phyloP scores from a whole-genome alignment of 2,113 vertebrate species.

The Mustelus asterias region DNA sequence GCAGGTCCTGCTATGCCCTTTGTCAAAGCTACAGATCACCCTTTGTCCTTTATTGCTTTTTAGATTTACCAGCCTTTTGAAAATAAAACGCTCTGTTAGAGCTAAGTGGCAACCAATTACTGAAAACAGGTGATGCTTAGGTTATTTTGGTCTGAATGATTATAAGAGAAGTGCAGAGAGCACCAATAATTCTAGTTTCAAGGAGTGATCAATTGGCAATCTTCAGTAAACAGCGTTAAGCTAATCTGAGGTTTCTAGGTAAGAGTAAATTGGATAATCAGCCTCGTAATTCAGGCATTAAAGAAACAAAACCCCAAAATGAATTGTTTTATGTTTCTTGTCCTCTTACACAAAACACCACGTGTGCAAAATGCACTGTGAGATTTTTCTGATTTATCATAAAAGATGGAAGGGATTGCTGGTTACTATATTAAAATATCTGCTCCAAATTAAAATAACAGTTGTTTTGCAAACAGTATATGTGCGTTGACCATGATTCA shows the following conservation, averaged over 20 bases:
- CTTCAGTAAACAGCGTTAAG: background rate
- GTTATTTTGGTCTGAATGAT: background rate
- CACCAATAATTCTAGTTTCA: background rate
- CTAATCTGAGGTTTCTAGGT: background rate
- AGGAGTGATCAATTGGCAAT: background rate
- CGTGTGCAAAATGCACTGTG: background rate
- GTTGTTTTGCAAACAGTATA: background rate
- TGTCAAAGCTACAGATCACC: background rate
- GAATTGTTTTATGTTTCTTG: background rate
- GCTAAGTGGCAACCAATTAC: background rate
- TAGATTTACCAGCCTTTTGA: background rate
- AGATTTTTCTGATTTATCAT: background rate
- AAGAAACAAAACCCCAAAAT: background rate
- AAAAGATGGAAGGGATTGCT: background rate
- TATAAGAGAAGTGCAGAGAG: background rate
- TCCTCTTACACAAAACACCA: too few relatives aligned
- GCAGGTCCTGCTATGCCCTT: background rate
- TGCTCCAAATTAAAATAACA: background rate
- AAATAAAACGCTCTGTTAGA: background rate
- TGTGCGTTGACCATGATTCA: background rate
- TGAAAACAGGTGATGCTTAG: background rate
- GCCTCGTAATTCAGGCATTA: background rate
- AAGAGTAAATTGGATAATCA: background rate
- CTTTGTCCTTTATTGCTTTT: conserved; percentile 17
- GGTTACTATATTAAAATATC: background rate